phyloP scores from a whole-genome alignment of 2,888 invertebrate species.

The Hirtodrosophila cameraria region DNA sequence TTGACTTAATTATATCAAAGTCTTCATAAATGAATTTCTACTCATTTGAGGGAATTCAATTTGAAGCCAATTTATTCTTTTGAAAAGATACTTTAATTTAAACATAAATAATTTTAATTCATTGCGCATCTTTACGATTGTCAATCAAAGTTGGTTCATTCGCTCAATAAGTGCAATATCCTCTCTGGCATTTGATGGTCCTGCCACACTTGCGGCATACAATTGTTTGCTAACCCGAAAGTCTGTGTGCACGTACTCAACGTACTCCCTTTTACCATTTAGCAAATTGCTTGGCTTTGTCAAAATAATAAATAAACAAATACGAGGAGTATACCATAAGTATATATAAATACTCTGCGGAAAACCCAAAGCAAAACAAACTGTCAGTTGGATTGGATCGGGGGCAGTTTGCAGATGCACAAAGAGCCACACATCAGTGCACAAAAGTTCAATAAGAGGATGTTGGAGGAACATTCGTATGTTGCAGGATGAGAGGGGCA shows the following conservation, averaged over 20 bases:
- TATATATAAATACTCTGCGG: conserved; percentile 24
- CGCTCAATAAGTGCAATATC: conserved; percentile 34
- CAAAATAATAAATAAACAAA: conserved; percentile 78
- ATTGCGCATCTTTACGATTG: conserved; percentile 15
- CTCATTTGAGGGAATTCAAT: too few species aligned
- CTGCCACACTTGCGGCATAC: conserved; percentile 18
- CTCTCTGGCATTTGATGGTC: conserved; percentile 9
- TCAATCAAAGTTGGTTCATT: conserved; percentile 32
- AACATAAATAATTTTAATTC: conserved; percentile 4
- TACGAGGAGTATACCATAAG: conserved; percentile 12
- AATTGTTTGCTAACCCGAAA: conserved; percentile 64
- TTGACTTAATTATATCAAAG: too few species aligned
- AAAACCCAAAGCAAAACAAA: conserved; percentile 46
- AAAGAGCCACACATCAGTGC: conserved; percentile 73
- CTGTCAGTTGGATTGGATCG: conserved; percentile 41
- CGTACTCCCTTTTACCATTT: conserved; percentile 55
- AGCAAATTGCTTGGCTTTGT: conserved; percentile 78
- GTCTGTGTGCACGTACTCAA: conserved; percentile 40
- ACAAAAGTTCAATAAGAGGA: conserved; percentile 76
- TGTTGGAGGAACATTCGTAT: too few species aligned
- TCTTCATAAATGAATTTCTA: too few species aligned
- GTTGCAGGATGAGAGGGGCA: conserved; percentile 22
- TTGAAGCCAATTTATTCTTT: too few species aligned
- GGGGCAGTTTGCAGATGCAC: conserved; percentile 58
- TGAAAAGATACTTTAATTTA: too few species aligned